Base-by-base conservation (phyloP, 2,888 invertebrate species). In the Cantharis nigra region DNA sequence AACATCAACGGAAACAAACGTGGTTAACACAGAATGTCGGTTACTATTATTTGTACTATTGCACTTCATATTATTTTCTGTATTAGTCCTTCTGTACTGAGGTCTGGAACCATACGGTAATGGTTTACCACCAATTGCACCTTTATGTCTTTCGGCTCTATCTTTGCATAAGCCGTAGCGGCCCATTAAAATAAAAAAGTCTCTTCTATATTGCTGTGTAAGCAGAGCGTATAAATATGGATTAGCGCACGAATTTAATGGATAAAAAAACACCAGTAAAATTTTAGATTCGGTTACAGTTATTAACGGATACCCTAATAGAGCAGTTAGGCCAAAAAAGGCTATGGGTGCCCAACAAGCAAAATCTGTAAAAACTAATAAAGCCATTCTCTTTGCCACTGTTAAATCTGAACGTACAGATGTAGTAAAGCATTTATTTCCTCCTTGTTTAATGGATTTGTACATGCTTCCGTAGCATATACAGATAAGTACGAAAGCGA, bases 161-260 rank as follows among this genome's bases (percentile, higher is more conserved):
- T 88, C 87, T 75, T 88, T 87, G 82, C 89, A 89, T 71, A 89
- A 77, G 3, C 89, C 89, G 74, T 89, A 90, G 70, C 90, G 86
- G 72, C 90, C 89, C 85, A 91, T 88, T 18, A 91, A 86, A 69
- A 90, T 89, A 82, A 90, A 89, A 78, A 91, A 89, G 84, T 93
- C 92, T 64, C 91, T 86, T 75, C 92, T 88, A 83, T 92, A 92
- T 85, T 92, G 92, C 82, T 92, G 92, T 2, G 93, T 93, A 77
- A 93, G 89, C 76, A 93, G 90, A 5, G 93, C 93, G 85, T 93
- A 94, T 49, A 94, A 87, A 84, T 92, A 93, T 0, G 94, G 93
- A 85, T 94, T 94, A 78, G 93, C 92, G 84, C 92, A 93, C 2
- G 92, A 91, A 86, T 94, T 93, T 80, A 94, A 88, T 0, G 94